Evolutionary conservation across 2,113 vertebrate species (phyloP).

Genomic region (Rutilus rutilus): DNA sequence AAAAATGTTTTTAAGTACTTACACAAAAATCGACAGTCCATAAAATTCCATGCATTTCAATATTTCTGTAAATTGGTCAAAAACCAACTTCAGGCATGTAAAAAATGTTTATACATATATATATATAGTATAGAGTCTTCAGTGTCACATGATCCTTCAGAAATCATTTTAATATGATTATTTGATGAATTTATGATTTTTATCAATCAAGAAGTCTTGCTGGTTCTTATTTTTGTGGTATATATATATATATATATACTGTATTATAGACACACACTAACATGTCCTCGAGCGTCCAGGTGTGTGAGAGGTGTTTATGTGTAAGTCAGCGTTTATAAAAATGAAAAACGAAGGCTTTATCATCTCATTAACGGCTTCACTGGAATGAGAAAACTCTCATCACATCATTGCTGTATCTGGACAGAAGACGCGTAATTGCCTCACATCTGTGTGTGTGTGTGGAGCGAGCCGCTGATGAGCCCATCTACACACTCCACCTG

Average conservation of each 20-base stretch:
- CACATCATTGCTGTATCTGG: conserved; percentile 48
- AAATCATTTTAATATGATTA: not conserved
- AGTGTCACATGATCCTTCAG: not conserved
- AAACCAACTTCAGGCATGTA: too few relatives aligned
- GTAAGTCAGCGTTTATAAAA: not conserved
- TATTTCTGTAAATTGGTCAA: too few relatives aligned
- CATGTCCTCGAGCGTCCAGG: not conserved
- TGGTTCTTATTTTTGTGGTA: too few relatives aligned
- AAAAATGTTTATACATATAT: too few relatives aligned
- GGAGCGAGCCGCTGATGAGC: conserved; percentile 74
- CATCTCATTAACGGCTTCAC: not conserved
- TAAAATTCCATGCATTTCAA: too few relatives aligned
- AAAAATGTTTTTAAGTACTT: not conserved
- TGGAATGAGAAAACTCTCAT: conserved; percentile 32
- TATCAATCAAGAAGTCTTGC: too few relatives aligned
- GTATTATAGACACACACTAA: too few relatives aligned
- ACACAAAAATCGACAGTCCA: not conserved
- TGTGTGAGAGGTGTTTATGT: not conserved
- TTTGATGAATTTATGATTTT: not conserved
- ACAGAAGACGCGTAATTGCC: conserved; percentile 63
- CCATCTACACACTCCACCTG: conserved; percentile 75
- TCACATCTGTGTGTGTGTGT: conserved; percentile 66
- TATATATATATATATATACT: not conserved
- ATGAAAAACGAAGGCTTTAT: not conserved
- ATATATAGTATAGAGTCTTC: not conserved